Percentiles rank a stretch among this genome's conserved stretches.
phyloP scores from a whole-genome alignment of 2,797 vertebrate genomes.

The Hafferia zeledoni region DNA sequence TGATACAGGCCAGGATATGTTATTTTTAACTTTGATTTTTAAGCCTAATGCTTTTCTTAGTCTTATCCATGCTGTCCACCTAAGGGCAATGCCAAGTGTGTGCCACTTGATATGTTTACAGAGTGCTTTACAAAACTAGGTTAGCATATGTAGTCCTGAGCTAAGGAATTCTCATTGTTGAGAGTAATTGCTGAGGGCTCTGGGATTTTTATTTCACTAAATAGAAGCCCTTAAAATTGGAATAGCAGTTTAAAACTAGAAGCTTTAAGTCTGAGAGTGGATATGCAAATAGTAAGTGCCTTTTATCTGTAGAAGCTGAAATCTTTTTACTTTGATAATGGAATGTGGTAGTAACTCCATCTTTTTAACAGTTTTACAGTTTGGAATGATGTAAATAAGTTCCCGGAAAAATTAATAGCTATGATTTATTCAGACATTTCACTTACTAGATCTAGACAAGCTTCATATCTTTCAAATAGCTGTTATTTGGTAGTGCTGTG shows the following conservation, averaged over 20 bases:
- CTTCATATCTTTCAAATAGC: background rate
- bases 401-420: background rate
- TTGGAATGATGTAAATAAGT: background rate
- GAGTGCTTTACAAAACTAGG: background rate
- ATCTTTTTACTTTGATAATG: background rate
- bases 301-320: background rate
- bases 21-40: slow-evolving; percentile 29
- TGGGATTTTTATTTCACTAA: background rate
- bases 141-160: background rate
- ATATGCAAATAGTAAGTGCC: background rate
- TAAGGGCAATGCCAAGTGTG: background rate
- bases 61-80: background rate
- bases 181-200: background rate
- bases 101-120: background rate
- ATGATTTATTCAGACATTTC: background rate
- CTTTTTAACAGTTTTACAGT: background rate
- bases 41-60: background rate
- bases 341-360: background rate
- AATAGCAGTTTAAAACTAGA: background rate
- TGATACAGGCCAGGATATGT: background rate
- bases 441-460: background rate
- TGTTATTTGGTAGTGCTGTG: background rate
- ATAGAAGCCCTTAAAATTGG: background rate
- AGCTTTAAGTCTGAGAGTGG: background rate
- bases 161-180: background rate